Conservation (phyloP, 2,113 vertebrate genomes). For the Phyllopteryx taeniolatus region DNA sequence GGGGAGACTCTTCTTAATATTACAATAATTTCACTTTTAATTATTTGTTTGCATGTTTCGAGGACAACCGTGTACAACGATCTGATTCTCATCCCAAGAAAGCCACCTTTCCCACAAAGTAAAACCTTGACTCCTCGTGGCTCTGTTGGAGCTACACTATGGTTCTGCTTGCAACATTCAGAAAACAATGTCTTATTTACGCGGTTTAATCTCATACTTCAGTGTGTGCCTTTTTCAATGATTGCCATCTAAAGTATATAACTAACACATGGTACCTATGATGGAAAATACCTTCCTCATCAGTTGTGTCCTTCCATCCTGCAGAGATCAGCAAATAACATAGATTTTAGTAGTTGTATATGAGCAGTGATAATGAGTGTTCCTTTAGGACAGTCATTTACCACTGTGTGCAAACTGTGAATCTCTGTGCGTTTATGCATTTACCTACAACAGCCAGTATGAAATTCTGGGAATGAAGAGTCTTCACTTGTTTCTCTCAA, state of each 20-base stretch:
- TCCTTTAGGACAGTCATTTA: slow-evolving; percentile 1
- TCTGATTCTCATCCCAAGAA: slow-evolving; percentile 48
- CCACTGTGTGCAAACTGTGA: slow-evolving; percentile 38
- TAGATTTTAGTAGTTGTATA: slow-evolving; percentile 16
- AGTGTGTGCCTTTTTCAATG: slow-evolving; percentile 39
- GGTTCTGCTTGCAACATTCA: slow-evolving; percentile 42
- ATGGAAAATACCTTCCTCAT: slow-evolving; percentile 30
- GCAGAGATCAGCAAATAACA: slow-evolving; percentile 37
- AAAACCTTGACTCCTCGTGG: slow-evolving; percentile 21
- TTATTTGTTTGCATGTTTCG: slow-evolving; percentile 65
- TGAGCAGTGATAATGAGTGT: slow-evolving; percentile 4
- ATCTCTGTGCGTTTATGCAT: slow-evolving; percentile 26
- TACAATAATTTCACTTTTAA: slow-evolving; percentile 75
- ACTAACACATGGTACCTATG: slow-evolving; percentile 30
- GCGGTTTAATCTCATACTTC: slow-evolving; percentile 34
- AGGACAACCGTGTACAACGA: slow-evolving; percentile 67
- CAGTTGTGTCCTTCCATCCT: slow-evolving; percentile 21
- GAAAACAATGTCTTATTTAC: slow-evolving; percentile 46
- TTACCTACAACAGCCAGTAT: slow-evolving; percentile 13
- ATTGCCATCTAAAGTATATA: slow-evolving; percentile 19
- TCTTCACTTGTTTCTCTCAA: neutral
- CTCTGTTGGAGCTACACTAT: slow-evolving; percentile 36
- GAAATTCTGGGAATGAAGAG: slow-evolving; percentile 12
- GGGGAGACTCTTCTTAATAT: slow-evolving; percentile 68
- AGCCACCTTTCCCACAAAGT: slow-evolving; percentile 28